Evolutionary conservation across 2,888 invertebrate genomes (phyloP), one percentile per base, ranked within the genome.

Genomic region (Cryptocephalus moraei): DNA sequence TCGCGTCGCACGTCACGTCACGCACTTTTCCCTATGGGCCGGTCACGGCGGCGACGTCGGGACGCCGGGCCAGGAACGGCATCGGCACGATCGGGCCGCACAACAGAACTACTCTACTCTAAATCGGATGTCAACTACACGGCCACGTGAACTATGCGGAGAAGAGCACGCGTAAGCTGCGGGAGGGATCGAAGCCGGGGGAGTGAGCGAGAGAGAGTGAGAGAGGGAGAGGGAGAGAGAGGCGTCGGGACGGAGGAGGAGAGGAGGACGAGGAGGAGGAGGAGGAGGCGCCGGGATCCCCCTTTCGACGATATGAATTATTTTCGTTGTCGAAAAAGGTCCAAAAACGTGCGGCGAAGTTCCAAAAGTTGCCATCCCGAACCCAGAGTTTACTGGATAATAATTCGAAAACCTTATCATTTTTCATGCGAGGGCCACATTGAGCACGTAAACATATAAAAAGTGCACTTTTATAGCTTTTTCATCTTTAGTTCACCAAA

Each of bases 101-200:
- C 50, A 46, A 49, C 49, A 44, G 49, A 51, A 22, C 22, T 22
- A 22, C 22, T 22, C 22, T 51, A 52, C 46, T 72, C 73, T 68
- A 71, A 73, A 71, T 73, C 73, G 71, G 74, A 70, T 75, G 74
- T 73, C 75, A 76, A 76, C 76, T 75, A 76, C 75, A 75, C 49
- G 53, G 77, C 77, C 75, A 78, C 76, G 75, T 75, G 77, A 73
- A 78, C 34, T 32, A 39, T 31, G 36, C 31, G 10, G 11, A 38
- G 32, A 32, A 9, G 32, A 44, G 32, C 33, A 33, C 44, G 36
- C 14, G 36, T 33, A 33, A 34, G 74, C 34, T 13, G 44, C 22
- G 43, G 10, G 32, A 33, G 12, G n/a, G 22, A 22, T 22, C 22
- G 22, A 22, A 22, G 22, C 22, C 22, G 22, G 22, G 13, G 31